Base-by-base conservation (phyloP, 1,140 invertebrate genomes). In the Tetramorium alpestre region DNA sequence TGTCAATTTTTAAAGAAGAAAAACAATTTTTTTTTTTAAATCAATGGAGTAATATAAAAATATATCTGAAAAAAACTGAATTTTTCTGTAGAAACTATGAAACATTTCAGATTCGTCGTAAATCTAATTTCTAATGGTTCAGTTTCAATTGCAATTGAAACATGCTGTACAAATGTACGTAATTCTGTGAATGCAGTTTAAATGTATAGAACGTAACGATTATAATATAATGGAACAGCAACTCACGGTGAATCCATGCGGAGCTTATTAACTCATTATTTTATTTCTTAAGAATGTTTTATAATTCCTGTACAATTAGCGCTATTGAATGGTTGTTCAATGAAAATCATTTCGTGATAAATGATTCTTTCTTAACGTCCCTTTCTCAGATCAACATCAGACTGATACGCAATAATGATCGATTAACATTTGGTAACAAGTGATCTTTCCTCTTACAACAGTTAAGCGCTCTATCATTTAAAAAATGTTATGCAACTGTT, bases 221-320 rank as follows among this genome's bases (percentile, higher is more conserved):
- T 72, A 72, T 58, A 75, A 56, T 38, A 56, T 56, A 38, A 75
- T 69, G 38, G 47, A 72, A 51, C 47, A 7, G 51, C 51, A 51
- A 75, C 54, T 75, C n/a, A 75, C 16, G 72, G n/a, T 38, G 51
- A 56, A 56, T 56, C 28, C 72, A 54, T 75, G 33, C 51, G 28
- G 22, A 41, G 33, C 49, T 78, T 78, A 62, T 64, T 49, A 33
- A 64, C 28, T 78, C 44, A 78, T 78, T 78, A 78, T 64, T 13
- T 77, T 62, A 47, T 25, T 64, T 47, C 58, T 47, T 64, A 47
- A 62, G 75, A 64, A 78, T 77, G 44, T 64, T 47, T 78, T 49
- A 62, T 33, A n/a, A 44, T 78, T 78, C 38, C 58, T 64, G 47
- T 78, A 78, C 75, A 78, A 78, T 78, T 62, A 78, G 28, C 58